A percentile compares a stretch with the other conserved stretches of the same genome.
Evolutionary conservation across 1,140 invertebrate genomes (phyloP).

Genomic region (Spodoptera litura): DNA sequence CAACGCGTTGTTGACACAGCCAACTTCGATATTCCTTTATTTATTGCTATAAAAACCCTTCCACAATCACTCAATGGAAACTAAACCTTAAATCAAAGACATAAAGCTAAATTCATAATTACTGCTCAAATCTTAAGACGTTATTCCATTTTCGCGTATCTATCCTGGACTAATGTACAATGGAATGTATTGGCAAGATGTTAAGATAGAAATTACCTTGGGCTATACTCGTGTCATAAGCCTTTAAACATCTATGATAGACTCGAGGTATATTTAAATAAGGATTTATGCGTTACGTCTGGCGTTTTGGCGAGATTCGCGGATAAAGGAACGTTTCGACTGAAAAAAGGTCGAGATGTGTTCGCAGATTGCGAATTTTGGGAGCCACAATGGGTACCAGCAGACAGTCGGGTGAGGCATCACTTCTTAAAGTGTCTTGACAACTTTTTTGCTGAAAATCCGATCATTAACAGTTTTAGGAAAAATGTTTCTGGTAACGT

Average conservation of each 20-base stretch:
- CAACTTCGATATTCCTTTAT: constrained; percentile 86
- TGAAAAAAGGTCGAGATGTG: constrained; percentile 75
- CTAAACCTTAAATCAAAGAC: constrained; percentile 43
- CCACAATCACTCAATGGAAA: constrained; percentile 48
- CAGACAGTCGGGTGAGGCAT: constrained; percentile 53
- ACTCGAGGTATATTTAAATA: constrained; percentile 81
- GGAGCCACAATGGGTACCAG: constrained; percentile 61
- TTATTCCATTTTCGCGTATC: constrained; percentile 45
- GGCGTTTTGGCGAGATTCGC: constrained; percentile 82
- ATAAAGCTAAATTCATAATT: constrained; percentile 47
- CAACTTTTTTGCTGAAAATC: constrained; percentile 41
- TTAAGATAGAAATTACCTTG: constrained; percentile 49
- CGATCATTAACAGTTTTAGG: constrained; percentile 47
- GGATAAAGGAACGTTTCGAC: constrained; percentile 78
- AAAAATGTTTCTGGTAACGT: constrained; percentile 17
- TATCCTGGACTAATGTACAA: constrained; percentile 28
- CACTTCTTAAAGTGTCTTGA: constrained; percentile 40
- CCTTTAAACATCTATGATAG: constrained; percentile 38
- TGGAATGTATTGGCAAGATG: neutral
- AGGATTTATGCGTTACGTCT: constrained; percentile 84
- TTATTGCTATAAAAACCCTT: constrained; percentile 85
- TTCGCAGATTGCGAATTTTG: constrained; percentile 62
- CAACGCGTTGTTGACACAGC: constrained; percentile 85
- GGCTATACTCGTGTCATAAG: neutral
- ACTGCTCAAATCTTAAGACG: constrained; percentile 51